Evolutionary conservation across 2,797 vertebrate species (phyloP).

Genomic region (Catostomus latipinnis): DNA sequence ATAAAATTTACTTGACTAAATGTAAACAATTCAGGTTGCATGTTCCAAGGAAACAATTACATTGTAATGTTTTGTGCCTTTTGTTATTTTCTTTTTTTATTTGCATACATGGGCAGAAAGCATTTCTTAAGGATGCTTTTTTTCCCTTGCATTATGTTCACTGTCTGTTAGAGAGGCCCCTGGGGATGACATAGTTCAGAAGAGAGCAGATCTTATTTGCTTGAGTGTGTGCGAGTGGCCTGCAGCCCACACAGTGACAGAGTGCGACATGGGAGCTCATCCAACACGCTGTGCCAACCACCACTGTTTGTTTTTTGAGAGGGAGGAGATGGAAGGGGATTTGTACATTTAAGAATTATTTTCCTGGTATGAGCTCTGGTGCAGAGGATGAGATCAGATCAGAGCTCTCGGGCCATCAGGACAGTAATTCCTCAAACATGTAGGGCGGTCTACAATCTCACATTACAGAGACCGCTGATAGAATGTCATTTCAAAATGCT

Average conservation of each 20-base stretch:
- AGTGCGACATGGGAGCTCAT: slow-evolving; percentile 5
- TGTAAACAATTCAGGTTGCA: neutral
- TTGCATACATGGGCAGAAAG: neutral
- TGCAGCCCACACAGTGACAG: neutral
- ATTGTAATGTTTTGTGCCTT: neutral
- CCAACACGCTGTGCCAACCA: neutral
- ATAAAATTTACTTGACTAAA: no score
- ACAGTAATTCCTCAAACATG: slow-evolving; percentile 66
- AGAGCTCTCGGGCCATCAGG: slow-evolving; percentile 49
- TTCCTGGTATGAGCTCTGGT: slow-evolving; percentile 63
- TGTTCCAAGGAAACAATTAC: neutral
- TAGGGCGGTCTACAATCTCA: slow-evolving; percentile 56
- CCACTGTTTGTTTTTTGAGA: slow-evolving; percentile 31
- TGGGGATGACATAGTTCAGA: slow-evolving; percentile 28
- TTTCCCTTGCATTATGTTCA: slow-evolving; percentile 6
- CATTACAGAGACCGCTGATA: neutral
- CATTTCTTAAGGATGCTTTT: slow-evolving; percentile 3
- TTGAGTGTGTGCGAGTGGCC: neutral
- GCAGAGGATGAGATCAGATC: slow-evolving; percentile 67
- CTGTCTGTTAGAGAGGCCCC: slow-evolving; percentile 9
- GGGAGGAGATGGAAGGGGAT: slow-evolving; percentile 44
- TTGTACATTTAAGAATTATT: slow-evolving; percentile 74
- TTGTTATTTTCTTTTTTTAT: neutral
- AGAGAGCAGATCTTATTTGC: slow-evolving; percentile 33
- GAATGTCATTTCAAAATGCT: slow-evolving; percentile 6